Evolutionary conservation across 2,888 invertebrate genomes (phyloP), one percentile per base, ranked within the genome.

Genomic region (Chrysomela aeneicollis): DNA sequence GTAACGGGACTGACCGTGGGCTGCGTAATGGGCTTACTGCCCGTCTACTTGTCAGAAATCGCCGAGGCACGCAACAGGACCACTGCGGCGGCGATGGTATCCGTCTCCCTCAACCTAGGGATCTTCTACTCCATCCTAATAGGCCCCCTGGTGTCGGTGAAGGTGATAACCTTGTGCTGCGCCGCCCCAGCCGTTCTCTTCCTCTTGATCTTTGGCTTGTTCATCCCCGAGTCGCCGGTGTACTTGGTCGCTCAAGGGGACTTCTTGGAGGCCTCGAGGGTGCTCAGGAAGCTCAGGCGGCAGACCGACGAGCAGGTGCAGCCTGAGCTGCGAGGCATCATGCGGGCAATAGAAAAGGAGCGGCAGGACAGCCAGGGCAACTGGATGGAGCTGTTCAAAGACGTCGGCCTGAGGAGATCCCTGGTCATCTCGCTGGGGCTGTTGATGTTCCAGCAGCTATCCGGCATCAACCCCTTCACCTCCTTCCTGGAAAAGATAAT

Each of bases 31-130:
- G 88, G 90, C 0, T 87, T 90, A 1, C 87, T 89, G 0, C 93
- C 95, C 0, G 91, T 94, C 87, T 95, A 94, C 82, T 88, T 94
- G 65, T 92, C 92, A 46, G 95, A 95, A 82, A 92, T 93, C 32
- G 88, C 94, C 5, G 90, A 92, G 85, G 88, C 90, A 61, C 89
- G 90, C 22, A 87, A 89, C 12, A 85, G 95, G 65, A 95, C 95
- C 0, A 88, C 91, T 0, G 83, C 94, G 1, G 70, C 71, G 8
- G 63, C 93, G 0, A 88, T 92, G 66, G 87, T 93, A 65, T 91
- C 92, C 74, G 84, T 89, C 42, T 91, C 91, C 82, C 87, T 92
- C 50, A 83, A 82, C 1, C 52, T 87, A 1, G 93, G 93, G 2
- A 87, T 89, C 75, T 79, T 92, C 5, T 85, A 89, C 57, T 83